Evolutionary conservation across 2,113 vertebrate species (phyloP), one percentile per base, ranked within the genome.

Genomic region (Oreochromis aureus): DNA sequence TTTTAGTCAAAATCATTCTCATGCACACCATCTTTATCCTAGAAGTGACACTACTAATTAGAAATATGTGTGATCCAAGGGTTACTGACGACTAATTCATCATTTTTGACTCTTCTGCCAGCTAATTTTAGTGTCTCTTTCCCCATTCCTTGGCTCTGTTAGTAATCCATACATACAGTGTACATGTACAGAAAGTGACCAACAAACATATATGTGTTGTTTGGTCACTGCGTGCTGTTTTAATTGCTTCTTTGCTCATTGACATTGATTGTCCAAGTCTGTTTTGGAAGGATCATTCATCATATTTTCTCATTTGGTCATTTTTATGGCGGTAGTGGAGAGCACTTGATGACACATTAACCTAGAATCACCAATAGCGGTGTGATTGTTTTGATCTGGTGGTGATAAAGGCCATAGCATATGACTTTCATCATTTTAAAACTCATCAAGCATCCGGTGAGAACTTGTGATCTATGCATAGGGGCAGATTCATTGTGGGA

Each of bases 61-160:
- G 41, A 73, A 18, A 27, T 1, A 27, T 7, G 69, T 46, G 41
- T 48, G 69, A 48, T 48, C 69, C 8, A 18, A 30, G 22, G 0
- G 22, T 48, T 48, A 30, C 69, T 46, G 41, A 53, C 32, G 46
- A 1, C 3, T 19, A n/a, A 3, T 18, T 53, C 2, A 51, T 79
- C 19, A 4, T 53, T 79, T 79, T 79, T 73, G 7, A 73, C 22
- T 46, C 22, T 6, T 46, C 69, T 46, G 22, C 15, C 22, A 27
- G 2, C 0, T 46, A 16, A 16, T 71, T 71, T 78, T 51, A 81
- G 8, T 1, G 2, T 3, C 6, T 46, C 15, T 46, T 1, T 85
- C 55, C 51, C 78, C 10, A 2, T 13, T 13, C 15, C 22, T 44
- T 71, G 66, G 18, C 10, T 58, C 6, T 13, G 16, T 44, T 71